phyloP scores from a whole-genome alignment of 2,113 vertebrate genomes.

The Acinonyx jubatus region DNA sequence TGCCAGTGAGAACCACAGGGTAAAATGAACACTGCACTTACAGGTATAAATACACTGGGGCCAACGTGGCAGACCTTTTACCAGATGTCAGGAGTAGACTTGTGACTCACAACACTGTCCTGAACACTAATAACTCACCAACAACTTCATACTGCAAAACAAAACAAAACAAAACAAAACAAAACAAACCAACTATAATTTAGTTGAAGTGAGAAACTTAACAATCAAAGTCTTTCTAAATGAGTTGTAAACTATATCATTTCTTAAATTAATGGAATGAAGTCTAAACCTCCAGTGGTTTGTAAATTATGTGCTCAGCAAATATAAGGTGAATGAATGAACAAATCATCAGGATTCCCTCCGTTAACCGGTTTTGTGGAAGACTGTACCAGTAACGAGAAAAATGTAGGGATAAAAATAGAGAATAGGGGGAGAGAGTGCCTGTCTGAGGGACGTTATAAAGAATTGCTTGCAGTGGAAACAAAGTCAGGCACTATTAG shows the following conservation, averaged over 20 bases:
- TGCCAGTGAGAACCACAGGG: not conserved
- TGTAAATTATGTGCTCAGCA: not conserved
- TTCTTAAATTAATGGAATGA: not conserved
- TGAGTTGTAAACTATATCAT: not conserved
- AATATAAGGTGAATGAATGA: not conserved
- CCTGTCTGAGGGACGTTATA: rapidly evolving
- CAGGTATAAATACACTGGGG: not conserved
- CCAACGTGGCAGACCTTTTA: not conserved
- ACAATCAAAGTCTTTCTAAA: not conserved
- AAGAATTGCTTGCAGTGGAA: not conserved
- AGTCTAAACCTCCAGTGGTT: not conserved
- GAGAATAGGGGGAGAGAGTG: not conserved
- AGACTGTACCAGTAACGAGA: not conserved
- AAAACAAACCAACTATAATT: not conserved
- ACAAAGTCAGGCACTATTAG: too few relatives aligned
- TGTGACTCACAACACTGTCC: not conserved
- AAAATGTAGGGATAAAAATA: too few relatives aligned
- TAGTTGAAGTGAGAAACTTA: not conserved
- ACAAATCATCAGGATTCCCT: not conserved
- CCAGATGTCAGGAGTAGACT: not conserved
- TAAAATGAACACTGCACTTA: not conserved
- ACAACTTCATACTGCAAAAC: not conserved
- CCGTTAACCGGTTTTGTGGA: not conserved
- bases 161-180: not conserved
- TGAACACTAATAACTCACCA: not conserved